Percentiles rank a stretch among this genome's conserved stretches.
Conservation (phyloP, 2,797 vertebrate species). For the Xenopus petersii region DNA sequence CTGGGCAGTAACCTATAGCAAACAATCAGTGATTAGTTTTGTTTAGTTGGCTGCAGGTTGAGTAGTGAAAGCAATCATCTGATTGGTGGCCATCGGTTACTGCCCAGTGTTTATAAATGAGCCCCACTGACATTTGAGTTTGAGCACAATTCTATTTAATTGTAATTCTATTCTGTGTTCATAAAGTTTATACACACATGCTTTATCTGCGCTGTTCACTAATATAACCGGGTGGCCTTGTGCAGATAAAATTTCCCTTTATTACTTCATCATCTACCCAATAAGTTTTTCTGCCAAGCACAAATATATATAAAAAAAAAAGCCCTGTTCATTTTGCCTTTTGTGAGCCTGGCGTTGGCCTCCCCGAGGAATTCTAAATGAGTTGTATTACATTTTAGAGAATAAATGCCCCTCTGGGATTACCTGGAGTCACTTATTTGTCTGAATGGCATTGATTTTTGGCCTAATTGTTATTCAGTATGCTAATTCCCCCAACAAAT, state of each 20-base stretch:
- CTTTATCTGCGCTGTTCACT: too few relatives aligned
- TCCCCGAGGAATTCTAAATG: constrained; percentile 65
- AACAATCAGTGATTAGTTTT: too few relatives aligned
- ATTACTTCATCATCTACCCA: constrained; percentile 38
- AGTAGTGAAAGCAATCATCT: too few relatives aligned
- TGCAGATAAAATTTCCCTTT: constrained; percentile 27
- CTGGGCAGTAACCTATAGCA: too few relatives aligned
- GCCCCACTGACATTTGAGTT: too few relatives aligned
- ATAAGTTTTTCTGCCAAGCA: constrained; percentile 43
- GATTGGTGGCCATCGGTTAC: too few relatives aligned
- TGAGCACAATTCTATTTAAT: too few relatives aligned
- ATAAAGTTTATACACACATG: too few relatives aligned
- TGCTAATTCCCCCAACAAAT: constrained; percentile 93
- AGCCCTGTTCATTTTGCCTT: constrained; percentile 29
- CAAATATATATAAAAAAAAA: constrained; percentile 16
- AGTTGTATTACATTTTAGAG: constrained; percentile 70
- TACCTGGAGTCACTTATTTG: constrained; percentile 82
- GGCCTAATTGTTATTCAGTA: constrained; percentile 90
- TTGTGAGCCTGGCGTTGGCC: constrained; percentile 10
- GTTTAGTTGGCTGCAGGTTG: too few relatives aligned
- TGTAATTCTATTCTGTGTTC: too few relatives aligned
- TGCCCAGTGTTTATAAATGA: too few relatives aligned
- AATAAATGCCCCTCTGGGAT: constrained; percentile 69
- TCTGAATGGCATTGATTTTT: constrained; percentile 87
- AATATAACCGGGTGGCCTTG: too few relatives aligned